These are phyloP conservation scores for Phrynocephalus versicolor DNA, from an alignment of 2,113 vertebrate genomes.

Conservation along the genomic window DNA sequence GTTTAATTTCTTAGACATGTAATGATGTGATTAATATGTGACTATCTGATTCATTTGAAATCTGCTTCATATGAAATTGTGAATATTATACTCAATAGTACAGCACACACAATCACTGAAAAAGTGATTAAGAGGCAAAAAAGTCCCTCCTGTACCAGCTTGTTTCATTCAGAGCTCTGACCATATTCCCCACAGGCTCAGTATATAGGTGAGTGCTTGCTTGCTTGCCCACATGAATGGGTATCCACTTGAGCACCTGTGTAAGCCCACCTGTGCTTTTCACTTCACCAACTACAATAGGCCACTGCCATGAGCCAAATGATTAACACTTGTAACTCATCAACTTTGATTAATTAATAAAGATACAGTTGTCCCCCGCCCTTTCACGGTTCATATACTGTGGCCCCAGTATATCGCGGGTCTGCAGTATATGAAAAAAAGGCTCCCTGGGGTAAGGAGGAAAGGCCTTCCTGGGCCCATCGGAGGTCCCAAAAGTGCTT, in stretches of 20 bases:
- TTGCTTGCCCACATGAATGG: too few relatives aligned
- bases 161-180: background rate
- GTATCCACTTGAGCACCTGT: too few relatives aligned
- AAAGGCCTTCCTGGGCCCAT: too few relatives aligned
- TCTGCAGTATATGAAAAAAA: too few relatives aligned
- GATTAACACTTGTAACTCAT: background rate
- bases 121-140: background rate
- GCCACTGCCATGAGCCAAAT: background rate
- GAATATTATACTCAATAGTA: background rate
- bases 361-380: too few relatives aligned
- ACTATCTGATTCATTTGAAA: background rate
- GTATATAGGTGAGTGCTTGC: too few relatives aligned
- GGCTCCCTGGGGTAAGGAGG: too few relatives aligned
- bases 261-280: background rate
- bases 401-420: too few relatives aligned
- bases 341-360: background rate
- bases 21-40: background rate
- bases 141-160: background rate
- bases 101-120: background rate
- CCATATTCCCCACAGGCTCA: too few relatives aligned
- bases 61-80: background rate
- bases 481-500: too few relatives aligned
- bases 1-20: background rate
- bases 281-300: background rate
- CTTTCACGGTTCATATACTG: too few relatives aligned